phyloP scores from a whole-genome alignment of 2,888 invertebrate genomes.

The Orthosia gracilis region DNA sequence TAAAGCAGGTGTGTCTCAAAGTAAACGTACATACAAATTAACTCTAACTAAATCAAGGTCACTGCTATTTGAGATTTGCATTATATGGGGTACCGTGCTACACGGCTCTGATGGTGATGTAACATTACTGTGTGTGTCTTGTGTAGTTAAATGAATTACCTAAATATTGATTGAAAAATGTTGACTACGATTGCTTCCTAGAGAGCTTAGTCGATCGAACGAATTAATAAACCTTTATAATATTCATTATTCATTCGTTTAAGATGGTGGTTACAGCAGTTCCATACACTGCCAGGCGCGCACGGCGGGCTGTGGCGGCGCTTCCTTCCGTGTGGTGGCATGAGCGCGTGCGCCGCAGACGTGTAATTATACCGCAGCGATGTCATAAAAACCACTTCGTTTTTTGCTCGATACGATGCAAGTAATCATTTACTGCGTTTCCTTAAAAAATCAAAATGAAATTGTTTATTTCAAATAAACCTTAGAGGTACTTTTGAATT shows the following conservation, averaged over 20 bases:
- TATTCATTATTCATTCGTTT: background rate
- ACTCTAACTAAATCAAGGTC: conserved; percentile 21
- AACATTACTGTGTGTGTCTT: background rate
- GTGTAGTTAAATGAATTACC: background rate
- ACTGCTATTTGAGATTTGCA: background rate
- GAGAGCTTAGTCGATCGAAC: background rate
- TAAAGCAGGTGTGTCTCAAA: background rate
- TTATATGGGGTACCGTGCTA: background rate
- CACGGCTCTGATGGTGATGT: background rate
- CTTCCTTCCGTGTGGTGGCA: conserved; percentile 64
- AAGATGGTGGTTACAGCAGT: conserved; percentile 14
- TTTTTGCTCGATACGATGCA: conserved; percentile 35
- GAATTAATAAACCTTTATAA: too few species aligned
- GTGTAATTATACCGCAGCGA: conserved; percentile 40
- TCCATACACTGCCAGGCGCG: conserved; percentile 23
- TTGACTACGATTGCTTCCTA: background rate
- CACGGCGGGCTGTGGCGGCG: conserved; percentile 1
- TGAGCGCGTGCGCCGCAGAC: conserved; percentile 52
- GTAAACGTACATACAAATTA: conserved; percentile 10
- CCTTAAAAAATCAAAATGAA: conserved; percentile 6
- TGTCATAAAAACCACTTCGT: conserved; percentile 18
- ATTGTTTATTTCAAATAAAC: too few species aligned
- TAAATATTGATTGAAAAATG: background rate
- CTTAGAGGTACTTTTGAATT: too few species aligned
- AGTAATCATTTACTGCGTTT: conserved; percentile 37